Evolutionary conservation across 2,888 invertebrate genomes (phyloP).

Genomic region (Drosophila meridiana): DNA sequence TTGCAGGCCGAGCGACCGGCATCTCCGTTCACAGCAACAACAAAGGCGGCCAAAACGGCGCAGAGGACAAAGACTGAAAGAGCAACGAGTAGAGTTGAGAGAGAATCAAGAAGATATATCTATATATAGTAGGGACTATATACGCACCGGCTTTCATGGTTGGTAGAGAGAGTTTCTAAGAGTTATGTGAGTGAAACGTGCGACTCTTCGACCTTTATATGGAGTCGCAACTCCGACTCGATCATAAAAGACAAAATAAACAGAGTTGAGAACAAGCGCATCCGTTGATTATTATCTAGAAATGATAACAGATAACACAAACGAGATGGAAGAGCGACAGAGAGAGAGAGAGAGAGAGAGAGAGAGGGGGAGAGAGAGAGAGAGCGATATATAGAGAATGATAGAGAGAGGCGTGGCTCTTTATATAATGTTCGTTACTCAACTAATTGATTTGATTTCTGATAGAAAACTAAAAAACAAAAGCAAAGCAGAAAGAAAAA

Average conservation of each 20-base stretch:
- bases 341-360: not conserved
- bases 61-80: slow-evolving; percentile 54
- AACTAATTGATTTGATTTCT: slow-evolving; percentile 31
- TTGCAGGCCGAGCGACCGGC: slow-evolving; percentile 83
- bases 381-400: not conserved
- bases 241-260: slow-evolving; percentile 16
- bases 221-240: slow-evolving; percentile 10
- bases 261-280: slow-evolving; percentile 45
- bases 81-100: not conserved
- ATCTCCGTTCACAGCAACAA: slow-evolving; percentile 51
- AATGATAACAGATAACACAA: slow-evolving; percentile 33
- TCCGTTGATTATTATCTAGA: slow-evolving; percentile 59
- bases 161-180: slow-evolving; percentile 44
- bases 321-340: not conserved
- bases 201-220: slow-evolving; percentile 41
- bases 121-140: not conserved
- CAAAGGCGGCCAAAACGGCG: slow-evolving; percentile 57
- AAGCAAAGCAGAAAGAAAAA: not conserved
- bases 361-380: not conserved
- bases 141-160: slow-evolving; percentile 69
- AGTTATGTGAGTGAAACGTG: slow-evolving; percentile 33
- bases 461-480: not conserved
- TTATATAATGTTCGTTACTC: slow-evolving; percentile 34
- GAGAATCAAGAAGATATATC: not conserved
- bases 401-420: not conserved